Evolutionary conservation across 2,888 invertebrate genomes (phyloP).

Genomic region (Protophormia terraenovae): DNA sequence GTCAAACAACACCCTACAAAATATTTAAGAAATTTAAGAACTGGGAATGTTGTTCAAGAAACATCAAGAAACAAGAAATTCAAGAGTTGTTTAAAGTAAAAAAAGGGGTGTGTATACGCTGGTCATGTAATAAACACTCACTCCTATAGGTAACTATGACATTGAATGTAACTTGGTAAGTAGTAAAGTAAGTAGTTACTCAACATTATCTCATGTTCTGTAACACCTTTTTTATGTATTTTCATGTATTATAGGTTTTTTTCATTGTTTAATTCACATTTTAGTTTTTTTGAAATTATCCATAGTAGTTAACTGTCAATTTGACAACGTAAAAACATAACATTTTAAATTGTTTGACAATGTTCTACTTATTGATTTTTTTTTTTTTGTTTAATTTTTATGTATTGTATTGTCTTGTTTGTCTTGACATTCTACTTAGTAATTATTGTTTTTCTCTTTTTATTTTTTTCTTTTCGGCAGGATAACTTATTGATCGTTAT

Average conservation of each 20-base stretch:
- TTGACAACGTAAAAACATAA: background rate
- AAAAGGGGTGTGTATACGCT: background rate
- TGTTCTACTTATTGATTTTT: background rate
- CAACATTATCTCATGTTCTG: too few relatives aligned
- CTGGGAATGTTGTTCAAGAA: background rate
- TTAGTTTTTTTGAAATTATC: too few relatives aligned
- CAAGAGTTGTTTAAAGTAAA: background rate
- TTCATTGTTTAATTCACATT: background rate
- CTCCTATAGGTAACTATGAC: background rate
- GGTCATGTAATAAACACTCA: background rate
- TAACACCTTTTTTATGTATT: background rate
- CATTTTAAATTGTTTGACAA: conserved; percentile 24
- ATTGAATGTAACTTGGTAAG: background rate
- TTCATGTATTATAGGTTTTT: background rate
- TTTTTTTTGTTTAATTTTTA: background rate
- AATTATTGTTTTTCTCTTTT: too few relatives aligned
- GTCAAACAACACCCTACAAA: conserved; percentile 6
- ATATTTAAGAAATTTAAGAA: background rate
- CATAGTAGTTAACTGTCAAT: background rate
- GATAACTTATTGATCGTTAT: background rate
- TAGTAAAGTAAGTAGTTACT: background rate
- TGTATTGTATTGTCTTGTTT: too few relatives aligned
- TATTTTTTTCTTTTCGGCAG: background rate
- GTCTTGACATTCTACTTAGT: too few relatives aligned
- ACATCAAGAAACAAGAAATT: background rate